Percentiles rank a stretch among this genome's conserved stretches.
Conservation (phyloP, 1,140 invertebrate genomes). For the Pemphigus obesinymphae region DNA sequence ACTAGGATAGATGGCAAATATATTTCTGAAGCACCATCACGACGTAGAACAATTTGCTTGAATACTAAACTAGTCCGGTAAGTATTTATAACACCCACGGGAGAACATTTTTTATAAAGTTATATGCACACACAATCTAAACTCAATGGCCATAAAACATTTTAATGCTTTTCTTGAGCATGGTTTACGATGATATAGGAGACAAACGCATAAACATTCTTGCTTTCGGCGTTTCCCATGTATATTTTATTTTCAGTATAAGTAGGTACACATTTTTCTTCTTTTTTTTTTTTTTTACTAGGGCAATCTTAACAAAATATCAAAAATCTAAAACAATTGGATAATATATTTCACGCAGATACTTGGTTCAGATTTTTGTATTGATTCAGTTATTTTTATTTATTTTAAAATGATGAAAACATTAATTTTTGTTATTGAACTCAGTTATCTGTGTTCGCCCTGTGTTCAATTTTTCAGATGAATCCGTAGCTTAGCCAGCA, state of each 20-base stretch:
- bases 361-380: background rate
- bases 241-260: background rate
- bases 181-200: background rate
- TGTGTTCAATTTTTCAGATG: slow-evolving; percentile 25
- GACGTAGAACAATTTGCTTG: background rate
- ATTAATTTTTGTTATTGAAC: too few relatives aligned
- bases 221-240: background rate
- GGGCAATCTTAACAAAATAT: background rate
- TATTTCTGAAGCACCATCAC: background rate
- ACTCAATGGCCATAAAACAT: background rate
- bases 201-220: slow-evolving; percentile 1
- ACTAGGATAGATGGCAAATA: background rate
- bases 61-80: background rate
- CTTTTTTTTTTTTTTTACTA: background rate
- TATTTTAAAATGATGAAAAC: background rate
- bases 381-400: background rate
- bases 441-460: too few relatives aligned
- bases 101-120: background rate
- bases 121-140: background rate
- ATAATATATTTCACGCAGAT: background rate
- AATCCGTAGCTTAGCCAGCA: slow-evolving; percentile 18
- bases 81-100: background rate
- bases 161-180: background rate
- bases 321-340: background rate
- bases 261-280: background rate